Conservation (phyloP, 2,888 invertebrate species). For the Luffia ferchaultella region DNA sequence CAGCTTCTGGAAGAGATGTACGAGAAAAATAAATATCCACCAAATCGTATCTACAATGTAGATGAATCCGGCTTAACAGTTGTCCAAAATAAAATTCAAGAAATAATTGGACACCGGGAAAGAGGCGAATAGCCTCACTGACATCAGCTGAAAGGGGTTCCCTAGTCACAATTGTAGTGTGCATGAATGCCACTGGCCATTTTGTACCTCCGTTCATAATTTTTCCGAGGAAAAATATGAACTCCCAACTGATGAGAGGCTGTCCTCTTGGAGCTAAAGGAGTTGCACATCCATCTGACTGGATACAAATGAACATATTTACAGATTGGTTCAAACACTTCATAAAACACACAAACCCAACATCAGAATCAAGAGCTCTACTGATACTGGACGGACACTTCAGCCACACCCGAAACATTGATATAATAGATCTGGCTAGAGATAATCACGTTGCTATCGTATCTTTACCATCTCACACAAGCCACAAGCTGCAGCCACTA, state of each 20-base stretch:
- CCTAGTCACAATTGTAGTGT: constrained; percentile 17
- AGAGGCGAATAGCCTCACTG: constrained; percentile 12
- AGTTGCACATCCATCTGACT: constrained; percentile 19
- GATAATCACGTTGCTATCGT: constrained; percentile 25
- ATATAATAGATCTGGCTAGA: constrained; percentile 23
- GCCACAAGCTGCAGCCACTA: constrained; percentile 27
- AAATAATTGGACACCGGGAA: too few species aligned
- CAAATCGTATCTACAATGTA: background rate
- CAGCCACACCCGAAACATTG: constrained; percentile 20
- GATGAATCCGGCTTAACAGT: constrained; percentile 1
- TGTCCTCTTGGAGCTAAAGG: constrained; percentile 20
- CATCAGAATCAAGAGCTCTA: constrained; percentile 7
- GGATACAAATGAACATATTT: constrained; percentile 22
- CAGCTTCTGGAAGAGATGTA: background rate
- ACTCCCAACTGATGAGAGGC: constrained; percentile 19
- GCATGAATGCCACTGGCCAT: constrained; percentile 13
- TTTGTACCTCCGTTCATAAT: constrained; percentile 3
- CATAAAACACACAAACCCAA: constrained; percentile 14
- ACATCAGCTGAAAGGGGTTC: constrained; percentile 21
- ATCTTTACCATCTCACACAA: constrained; percentile 25
- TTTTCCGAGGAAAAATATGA: constrained; percentile 3
- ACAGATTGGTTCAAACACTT: constrained; percentile 18
- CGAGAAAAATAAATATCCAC: background rate
- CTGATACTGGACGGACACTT: constrained; percentile 14
- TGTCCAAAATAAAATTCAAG: background rate